Base-by-base conservation (phyloP, 2,113 vertebrate species). In the Neotoma lepida region DNA sequence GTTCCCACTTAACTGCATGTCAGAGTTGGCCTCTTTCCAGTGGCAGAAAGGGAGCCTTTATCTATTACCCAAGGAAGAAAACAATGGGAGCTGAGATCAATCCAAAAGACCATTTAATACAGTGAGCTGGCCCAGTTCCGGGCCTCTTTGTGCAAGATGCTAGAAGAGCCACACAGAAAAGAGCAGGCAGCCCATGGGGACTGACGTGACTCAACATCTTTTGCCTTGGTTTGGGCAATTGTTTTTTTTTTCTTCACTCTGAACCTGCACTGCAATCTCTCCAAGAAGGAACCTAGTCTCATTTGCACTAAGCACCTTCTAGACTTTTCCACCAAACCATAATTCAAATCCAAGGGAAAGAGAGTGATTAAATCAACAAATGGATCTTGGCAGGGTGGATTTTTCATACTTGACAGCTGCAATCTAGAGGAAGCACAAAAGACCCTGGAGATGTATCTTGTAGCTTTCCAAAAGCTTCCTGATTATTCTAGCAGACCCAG, bases 281-380 rank as follows among this genome's bases (percentile, higher is more conserved):
- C 58, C 20, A 49, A 24, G 81, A 94, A 95, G 14, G 63, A 95
- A 46, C 1, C 2, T 54, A 46, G 49, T 78, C 81, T 58, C 64
- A 41, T 64, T 90, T 41, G 18, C 56, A 82, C 33, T 44, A 90
- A 90, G 85, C 85, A 70, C 63, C 87, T 93, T 93, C 81, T 85
- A 90, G 76, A 93, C 93, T 86, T 78, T 93, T 49, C 39, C n/a
- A 51, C 2, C 44, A 80, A 95, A 93, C 71, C 2, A 4, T 93
- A 95, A 96, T 95, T 95, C 91, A 95, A 95, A 91, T 89, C 81
- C 46, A 85, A 91, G 41, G 39, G 80, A 95, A 95, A 77, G 71
- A 58, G 64, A 73, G 68, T 74, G 95, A 94, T 96, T 96, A 90
- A 88, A 77, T 88, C 86, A 93, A 96, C 82, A 82, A 90, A 96